These are phyloP conservation scores for Paelopatides confundens DNA, from an alignment of 53 echinoderm and acorn worm genomes.

Conservation along the genomic window DNA sequence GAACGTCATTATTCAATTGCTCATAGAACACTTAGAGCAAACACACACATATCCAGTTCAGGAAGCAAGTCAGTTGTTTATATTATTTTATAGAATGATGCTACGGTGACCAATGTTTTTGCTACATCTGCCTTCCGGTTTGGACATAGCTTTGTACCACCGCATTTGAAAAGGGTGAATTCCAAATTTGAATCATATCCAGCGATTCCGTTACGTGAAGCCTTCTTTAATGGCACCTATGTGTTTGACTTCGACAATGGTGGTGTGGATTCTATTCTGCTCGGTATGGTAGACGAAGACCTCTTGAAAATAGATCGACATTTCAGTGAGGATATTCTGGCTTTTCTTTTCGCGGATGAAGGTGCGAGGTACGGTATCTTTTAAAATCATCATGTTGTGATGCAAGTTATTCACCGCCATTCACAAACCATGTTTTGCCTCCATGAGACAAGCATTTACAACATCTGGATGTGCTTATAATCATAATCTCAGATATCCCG, in stretches of 20 bases:
- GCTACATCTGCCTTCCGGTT: slow-evolving; percentile 70
- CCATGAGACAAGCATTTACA: no score
- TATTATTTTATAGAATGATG: slow-evolving; percentile 33
- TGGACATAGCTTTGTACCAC: slow-evolving; percentile 71
- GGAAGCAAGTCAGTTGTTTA: no score
- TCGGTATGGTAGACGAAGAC: slow-evolving; percentile 58
- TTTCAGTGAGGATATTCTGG: slow-evolving; percentile 33
- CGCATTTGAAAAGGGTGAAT: slow-evolving; percentile 42
- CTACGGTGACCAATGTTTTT: slow-evolving; percentile 58
- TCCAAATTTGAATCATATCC: neutral
- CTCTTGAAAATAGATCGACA: slow-evolving; percentile 61
- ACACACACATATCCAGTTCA: no score
- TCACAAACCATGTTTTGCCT: no score
- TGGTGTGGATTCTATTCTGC: slow-evolving; percentile 64
- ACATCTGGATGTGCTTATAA: no score
- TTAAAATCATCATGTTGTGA: no score
- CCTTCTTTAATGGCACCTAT: slow-evolving; percentile 74
- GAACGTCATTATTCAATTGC: no score
- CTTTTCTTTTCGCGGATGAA: slow-evolving; percentile 67
- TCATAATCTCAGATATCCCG: no score
- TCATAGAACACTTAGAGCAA: no score
- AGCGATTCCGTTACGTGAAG: slow-evolving; percentile 46
- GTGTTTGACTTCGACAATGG: slow-evolving; percentile 47
- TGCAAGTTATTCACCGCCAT: no score
- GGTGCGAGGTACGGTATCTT: slow-evolving; percentile 44